Base-by-base conservation (phyloP, 2,797 vertebrate species). In the Cryptoblepharus egeriae region DNA sequence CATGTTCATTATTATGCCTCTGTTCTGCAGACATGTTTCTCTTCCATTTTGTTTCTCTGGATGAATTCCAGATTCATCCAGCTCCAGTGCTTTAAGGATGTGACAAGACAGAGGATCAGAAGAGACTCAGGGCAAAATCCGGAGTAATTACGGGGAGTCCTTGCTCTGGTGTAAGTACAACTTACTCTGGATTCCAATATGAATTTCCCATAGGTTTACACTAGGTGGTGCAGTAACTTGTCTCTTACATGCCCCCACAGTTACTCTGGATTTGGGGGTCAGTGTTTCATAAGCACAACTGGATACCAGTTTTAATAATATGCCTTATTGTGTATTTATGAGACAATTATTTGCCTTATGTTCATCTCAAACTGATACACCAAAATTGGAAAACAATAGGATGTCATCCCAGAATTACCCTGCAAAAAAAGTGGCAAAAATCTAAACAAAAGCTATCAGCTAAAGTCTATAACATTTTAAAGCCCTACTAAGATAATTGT, bases 301-400 rank as follows among this genome's bases (percentile, higher is more conserved):
- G 4, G 61, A 30, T 28, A 11, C 28, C 12, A 13, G n/a, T 63
- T 63, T n/a, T 63, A 30, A 63, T 30, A 1, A 13, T 13, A 49
- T 49, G 45, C 45, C 45, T 49, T 13, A 49, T 42, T 42, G 9
- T 42, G 39, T 49, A 49, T 49, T 49, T 49, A 49, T 49, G 11
- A 45, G 5, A 49, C 13, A 12, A 49, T 49, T 2, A 49, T 49
- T 9, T 49, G 45, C 9, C 12, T 49, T 49, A 49, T 49, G 13
- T 49, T 49, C 13, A 49, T 49, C 45, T 49, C 45, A 49, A 49
- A 49, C 45, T 49, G 45, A 68, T 45, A 71, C 22, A 52, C 61
- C 78, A 85, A n/a, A n/a, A 10, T 12, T 28, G 20, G 80, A 87
- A 80, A 82, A 4, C 2, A 85, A 88, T 76, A 76, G 42, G 52